phyloP scores from a whole-genome alignment of 1,140 invertebrate species.

The Dryas iulia region DNA sequence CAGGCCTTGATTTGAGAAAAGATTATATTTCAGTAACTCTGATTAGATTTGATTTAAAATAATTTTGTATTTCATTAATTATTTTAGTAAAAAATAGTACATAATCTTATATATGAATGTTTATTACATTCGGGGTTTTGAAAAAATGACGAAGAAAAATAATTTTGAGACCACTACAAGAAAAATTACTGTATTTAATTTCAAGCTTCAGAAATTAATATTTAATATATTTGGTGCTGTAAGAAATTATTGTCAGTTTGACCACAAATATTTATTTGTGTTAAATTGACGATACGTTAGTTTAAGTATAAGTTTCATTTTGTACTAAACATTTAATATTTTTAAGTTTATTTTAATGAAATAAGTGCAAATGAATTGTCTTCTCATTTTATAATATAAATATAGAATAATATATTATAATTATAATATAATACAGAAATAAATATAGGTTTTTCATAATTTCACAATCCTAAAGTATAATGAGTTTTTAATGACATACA shows the following conservation, averaged over 20 bases:
- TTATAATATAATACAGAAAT: no score
- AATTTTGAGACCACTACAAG: no score
- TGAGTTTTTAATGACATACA: no score
- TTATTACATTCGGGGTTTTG: no score
- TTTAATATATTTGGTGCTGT: neutral
- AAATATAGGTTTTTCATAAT: no score
- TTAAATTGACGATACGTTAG: conserved; percentile 60
- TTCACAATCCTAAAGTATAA: no score
- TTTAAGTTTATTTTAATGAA: neutral
- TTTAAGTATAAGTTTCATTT: conserved; percentile 9
- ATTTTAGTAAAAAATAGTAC: neutral
- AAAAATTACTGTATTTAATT: neutral
- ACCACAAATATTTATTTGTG: conserved; percentile 41
- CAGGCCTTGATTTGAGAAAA: neutral
- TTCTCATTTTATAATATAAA: no score
- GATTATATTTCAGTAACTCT: neutral
- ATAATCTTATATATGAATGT: no score
- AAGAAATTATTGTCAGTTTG: conserved; percentile 33
- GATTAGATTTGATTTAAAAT: no score
- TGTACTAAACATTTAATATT: neutral
- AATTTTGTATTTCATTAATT: neutral
- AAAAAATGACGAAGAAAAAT: no score
- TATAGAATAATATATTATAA: no score
- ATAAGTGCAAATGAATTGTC: neutral
- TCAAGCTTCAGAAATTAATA: neutral